These are phyloP conservation scores for Xylota sylvarum DNA, from an alignment of 2,888 invertebrate genomes.

Conservation along the genomic window DNA sequence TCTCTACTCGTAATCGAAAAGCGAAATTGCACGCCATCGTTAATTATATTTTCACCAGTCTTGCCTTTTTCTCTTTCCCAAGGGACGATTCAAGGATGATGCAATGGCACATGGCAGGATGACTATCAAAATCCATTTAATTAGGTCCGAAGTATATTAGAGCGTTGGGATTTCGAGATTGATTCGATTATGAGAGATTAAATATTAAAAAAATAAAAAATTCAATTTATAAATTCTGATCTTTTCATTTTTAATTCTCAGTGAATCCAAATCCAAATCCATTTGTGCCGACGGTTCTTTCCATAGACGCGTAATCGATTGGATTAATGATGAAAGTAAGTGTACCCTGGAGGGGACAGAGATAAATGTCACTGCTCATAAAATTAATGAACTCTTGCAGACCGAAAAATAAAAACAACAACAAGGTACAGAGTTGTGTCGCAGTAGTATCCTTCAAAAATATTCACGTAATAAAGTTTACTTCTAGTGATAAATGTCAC, in stretches of 20 bases:
- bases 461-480: slow-evolving; percentile 8
- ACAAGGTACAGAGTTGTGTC: not conserved
- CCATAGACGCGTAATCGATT: slow-evolving; percentile 7
- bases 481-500: slow-evolving; percentile 19
- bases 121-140: not conserved
- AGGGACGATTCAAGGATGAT: not conserved
- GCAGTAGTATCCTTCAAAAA: slow-evolving; percentile 2
- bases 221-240: not conserved
- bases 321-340: slow-evolving; percentile 15
- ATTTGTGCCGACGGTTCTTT: not conserved
- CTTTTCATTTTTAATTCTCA: not conserved
- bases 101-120: not conserved
- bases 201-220: not conserved
- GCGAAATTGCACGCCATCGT: slow-evolving; percentile 17
- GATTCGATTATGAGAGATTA: slow-evolving; percentile 7
- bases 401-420: not conserved
- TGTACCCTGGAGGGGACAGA: slow-evolving; percentile 1
- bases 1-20: not conserved
- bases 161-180: slow-evolving; percentile 5
- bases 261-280: not conserved
- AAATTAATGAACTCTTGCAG: slow-evolving; percentile 22
- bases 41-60: not conserved
- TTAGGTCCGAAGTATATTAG: slow-evolving; percentile 6
- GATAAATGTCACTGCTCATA: slow-evolving; percentile 31
- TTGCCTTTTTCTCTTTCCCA: not conserved